Base-by-base conservation (phyloP, 2,797 vertebrate species). In the Syngnathus acus region DNA sequence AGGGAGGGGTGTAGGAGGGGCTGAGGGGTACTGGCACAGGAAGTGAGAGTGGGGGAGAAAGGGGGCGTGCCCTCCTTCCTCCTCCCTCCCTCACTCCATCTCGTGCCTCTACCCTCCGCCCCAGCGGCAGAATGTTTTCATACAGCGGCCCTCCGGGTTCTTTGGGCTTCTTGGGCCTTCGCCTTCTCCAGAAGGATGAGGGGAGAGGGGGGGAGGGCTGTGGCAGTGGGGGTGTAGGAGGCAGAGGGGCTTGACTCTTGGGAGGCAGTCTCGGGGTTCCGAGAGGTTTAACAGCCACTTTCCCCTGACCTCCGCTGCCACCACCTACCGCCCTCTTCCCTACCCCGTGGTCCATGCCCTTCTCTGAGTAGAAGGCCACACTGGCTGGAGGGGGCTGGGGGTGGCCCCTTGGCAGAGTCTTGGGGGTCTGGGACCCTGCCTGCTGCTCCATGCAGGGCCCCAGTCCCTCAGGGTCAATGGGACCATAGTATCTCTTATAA, bases 401-500 rank as follows among this genome's bases (percentile, higher is more conserved):
- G 83, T 91, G 92, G 80, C 88, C 87, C 87, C 90, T 90, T 9
- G 90, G 91, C 68, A 88, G 85, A 76, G 88, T 89, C 89, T 93
- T 93, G 85, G 92, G 92, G 86, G 91, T 92, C 87, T 93, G 92
- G 76, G 92, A 91, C 74, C 92, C 91, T 87, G 89, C 85, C 71
- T 92, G 91, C 73, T 91, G 90, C 76, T 92, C 91, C 87, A 92
- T 89, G 78, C 91, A 92, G 86, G 93, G 90, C 68, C 91, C 90
- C 80, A 94, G 89, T 76, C 94, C 94, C 89, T 95, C 94, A 38
- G 94, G 94, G 85, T 96, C 95, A 83, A 95, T 96, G 80, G 95
- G 94, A 80, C 95, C 94, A 80, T 96, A 96, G 78, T 95, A 95
- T 69, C 94, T 92, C 82, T 95, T 95, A 89, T 95, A 95, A 82